Evolutionary conservation across 2,797 vertebrate genomes (phyloP).

Genomic region (Amniataba percoides): DNA sequence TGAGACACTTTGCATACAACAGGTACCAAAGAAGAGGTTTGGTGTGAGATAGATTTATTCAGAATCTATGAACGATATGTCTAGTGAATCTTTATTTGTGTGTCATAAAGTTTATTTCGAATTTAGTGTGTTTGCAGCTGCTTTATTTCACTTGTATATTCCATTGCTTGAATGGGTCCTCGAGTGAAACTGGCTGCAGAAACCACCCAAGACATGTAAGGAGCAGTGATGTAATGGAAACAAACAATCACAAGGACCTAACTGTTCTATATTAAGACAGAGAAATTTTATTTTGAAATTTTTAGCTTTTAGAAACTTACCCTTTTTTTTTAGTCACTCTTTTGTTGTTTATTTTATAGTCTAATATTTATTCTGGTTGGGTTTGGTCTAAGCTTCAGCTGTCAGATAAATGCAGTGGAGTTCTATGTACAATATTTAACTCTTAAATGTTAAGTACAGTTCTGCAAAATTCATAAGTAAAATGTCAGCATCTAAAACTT

Average conservation of each 20-base stretch:
- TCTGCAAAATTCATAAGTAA: too few relatives aligned
- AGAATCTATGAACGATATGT: neutral
- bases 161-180: neutral
- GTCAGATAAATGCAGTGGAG: too few relatives aligned
- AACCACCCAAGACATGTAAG: neutral
- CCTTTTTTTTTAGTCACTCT: too few relatives aligned
- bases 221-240: neutral
- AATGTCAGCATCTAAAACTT: too few relatives aligned
- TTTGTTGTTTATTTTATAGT: neutral
- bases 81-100: neutral
- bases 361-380: neutral
- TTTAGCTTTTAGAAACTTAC: neutral
- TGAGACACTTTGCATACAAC: constrained; percentile 50
- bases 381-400: neutral
- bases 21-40: constrained; percentile 24
- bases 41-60: neutral
- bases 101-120: neutral
- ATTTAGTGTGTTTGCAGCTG: neutral
- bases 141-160: neutral
- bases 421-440: too few relatives aligned
- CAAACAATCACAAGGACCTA: neutral
- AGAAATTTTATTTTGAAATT: neutral
- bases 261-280: too few relatives aligned
- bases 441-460: too few relatives aligned
- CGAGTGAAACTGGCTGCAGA: neutral